These are phyloP conservation scores for Tetragnatha montana DNA, from an alignment of 2,888 invertebrate genomes.

Conservation along the genomic window DNA sequence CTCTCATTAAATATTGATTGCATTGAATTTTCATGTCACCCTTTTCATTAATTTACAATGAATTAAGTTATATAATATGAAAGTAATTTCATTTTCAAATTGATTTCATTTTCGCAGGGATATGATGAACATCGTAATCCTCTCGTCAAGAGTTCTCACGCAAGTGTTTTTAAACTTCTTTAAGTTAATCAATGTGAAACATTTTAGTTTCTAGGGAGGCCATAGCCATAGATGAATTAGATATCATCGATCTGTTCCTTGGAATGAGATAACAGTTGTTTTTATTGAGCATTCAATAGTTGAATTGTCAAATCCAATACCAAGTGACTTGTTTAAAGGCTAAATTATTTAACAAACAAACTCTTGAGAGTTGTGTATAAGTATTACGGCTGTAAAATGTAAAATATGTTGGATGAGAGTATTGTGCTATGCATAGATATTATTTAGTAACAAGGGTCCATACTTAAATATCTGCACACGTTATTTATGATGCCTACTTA, in stretches of 20 bases:
- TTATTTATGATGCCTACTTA: constrained; percentile 2
- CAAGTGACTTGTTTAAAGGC: background rate
- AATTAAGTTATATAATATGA: no score
- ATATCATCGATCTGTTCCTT: background rate
- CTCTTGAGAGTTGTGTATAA: background rate
- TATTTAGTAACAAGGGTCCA: constrained; percentile 9
- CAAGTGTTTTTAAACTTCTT: background rate
- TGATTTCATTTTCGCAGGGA: background rate
- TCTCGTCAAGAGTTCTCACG: background rate
- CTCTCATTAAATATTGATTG: no score
- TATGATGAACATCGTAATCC: background rate
- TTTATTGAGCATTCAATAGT: background rate
- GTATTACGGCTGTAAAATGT: background rate
- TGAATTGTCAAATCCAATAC: background rate
- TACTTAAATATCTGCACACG: constrained; percentile 1
- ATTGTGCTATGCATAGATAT: background rate
- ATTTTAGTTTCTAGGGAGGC: background rate
- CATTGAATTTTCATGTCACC: no score
- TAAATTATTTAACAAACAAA: background rate
- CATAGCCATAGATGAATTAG: background rate
- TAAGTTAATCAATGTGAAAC: background rate
- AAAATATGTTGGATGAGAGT: background rate
- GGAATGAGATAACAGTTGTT: background rate
- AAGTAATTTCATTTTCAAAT: no score
- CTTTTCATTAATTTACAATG: no score